phyloP scores from a whole-genome alignment of 1,140 invertebrate species.

The Brachionus angularis region DNA sequence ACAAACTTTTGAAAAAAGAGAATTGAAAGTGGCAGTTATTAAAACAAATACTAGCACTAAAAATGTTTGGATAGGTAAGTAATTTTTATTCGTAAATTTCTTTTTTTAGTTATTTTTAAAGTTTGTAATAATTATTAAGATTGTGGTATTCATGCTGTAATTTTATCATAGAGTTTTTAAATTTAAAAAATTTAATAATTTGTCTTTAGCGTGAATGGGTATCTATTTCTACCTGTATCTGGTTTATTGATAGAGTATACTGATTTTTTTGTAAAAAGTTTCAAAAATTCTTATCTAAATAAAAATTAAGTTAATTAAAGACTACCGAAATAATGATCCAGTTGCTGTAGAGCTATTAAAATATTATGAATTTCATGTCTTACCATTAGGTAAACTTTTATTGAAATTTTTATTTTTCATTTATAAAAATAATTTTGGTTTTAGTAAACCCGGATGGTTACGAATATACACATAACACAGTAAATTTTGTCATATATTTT shows the following conservation, averaged over 20 bases:
- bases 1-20: slow-evolving; percentile 13
- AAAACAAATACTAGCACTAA: neutral
- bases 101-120: neutral
- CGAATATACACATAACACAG: neutral
- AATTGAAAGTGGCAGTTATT: neutral
- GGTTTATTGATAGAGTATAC: slow-evolving; percentile 27
- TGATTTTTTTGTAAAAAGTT: neutral
- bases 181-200: neutral
- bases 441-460: slow-evolving; percentile 44
- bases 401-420: neutral
- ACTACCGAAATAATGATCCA: slow-evolving; percentile 5
- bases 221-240: neutral
- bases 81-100: neutral
- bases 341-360: slow-evolving; percentile 5
- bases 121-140: neutral
- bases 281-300: neutral
- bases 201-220: slow-evolving; percentile 34
- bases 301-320: neutral
- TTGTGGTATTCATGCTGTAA: slow-evolving; percentile 43
- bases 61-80: slow-evolving; percentile 15
- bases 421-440: neutral
- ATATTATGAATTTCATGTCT: slow-evolving; percentile 24
- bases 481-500: too few species aligned
- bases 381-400: neutral
- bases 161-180: neutral